Evolutionary conservation across 1,140 invertebrate species (phyloP).

Genomic region (Cherax destructor): DNA sequence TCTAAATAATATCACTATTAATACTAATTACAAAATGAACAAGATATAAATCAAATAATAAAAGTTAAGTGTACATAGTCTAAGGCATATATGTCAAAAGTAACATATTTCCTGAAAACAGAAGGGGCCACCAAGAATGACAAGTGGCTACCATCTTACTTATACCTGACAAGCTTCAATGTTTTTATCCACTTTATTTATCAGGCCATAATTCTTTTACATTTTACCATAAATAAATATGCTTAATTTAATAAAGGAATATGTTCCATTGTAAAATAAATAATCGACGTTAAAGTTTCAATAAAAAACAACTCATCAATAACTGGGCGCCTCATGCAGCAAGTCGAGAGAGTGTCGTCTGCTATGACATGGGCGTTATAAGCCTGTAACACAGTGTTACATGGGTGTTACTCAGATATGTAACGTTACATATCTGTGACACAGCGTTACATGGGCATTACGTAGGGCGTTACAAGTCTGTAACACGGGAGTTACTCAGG

Average conservation of each 20-base stretch:
- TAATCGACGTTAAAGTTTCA: no score
- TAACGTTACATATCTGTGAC: no score
- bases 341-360: slow-evolving; percentile 16
- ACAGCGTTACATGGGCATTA: no score
- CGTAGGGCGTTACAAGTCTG: no score
- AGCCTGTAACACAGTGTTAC: no score
- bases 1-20: neutral
- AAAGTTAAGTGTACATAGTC: neutral
- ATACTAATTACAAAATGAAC: neutral
- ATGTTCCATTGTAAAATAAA: neutral
- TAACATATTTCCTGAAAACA: slow-evolving; percentile 22
- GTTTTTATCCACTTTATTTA: slow-evolving; percentile 8
- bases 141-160: neutral
- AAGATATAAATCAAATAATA: neutral
- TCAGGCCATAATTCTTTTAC: neutral
- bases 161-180: slow-evolving; percentile 37
- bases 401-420: no score
- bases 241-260: neutral
- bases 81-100: neutral
- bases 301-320: neutral
- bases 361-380: neutral
- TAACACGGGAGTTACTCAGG: no score
- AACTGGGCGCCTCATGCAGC: slow-evolving; percentile 22
- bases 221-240: neutral
- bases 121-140: slow-evolving; percentile 3